A percentile compares a stretch with the other conserved stretches of the same genome.
phyloP scores from a whole-genome alignment of 2,888 invertebrate species.

The Ditula angustiorana region DNA sequence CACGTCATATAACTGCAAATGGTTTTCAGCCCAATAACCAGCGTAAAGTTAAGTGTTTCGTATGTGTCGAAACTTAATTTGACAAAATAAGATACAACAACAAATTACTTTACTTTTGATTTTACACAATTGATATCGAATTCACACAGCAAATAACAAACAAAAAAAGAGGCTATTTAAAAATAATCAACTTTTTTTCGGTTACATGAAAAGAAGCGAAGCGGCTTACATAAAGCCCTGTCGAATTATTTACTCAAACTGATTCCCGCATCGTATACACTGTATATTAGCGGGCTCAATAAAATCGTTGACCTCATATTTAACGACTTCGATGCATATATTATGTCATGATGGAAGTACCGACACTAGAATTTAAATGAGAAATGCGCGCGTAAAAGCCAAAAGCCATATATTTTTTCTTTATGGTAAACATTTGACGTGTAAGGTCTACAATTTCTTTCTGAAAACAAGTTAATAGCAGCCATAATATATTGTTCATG shows the following conservation, averaged over 20 bases:
- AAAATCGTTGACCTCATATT: constrained; percentile 32
- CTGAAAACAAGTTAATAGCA: background rate
- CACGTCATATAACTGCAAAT: constrained; percentile 19
- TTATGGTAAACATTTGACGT: background rate
- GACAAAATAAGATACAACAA: too few relatives aligned
- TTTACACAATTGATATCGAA: background rate
- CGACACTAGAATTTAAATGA: constrained; percentile 3
- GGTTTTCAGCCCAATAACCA: too few relatives aligned
- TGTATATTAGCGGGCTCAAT: constrained; percentile 23
- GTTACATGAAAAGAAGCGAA: background rate
- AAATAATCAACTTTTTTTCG: background rate
- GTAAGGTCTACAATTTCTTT: background rate
- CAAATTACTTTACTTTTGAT: too few relatives aligned
- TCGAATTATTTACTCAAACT: constrained; percentile 13
- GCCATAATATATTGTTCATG: constrained; percentile 1
- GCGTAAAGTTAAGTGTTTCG: too few relatives aligned
- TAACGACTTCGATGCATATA: constrained; percentile 35
- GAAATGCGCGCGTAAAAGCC: background rate
- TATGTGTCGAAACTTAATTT: too few relatives aligned
- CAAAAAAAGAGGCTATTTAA: background rate
- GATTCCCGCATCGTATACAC: constrained; percentile 15
- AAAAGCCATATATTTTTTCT: background rate
- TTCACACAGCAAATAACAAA: background rate
- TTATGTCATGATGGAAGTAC: constrained; percentile 14
- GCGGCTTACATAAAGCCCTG: background rate